phyloP scores from a whole-genome alignment of 2,888 invertebrate genomes.

The Dasysyrphus albostriatus region DNA sequence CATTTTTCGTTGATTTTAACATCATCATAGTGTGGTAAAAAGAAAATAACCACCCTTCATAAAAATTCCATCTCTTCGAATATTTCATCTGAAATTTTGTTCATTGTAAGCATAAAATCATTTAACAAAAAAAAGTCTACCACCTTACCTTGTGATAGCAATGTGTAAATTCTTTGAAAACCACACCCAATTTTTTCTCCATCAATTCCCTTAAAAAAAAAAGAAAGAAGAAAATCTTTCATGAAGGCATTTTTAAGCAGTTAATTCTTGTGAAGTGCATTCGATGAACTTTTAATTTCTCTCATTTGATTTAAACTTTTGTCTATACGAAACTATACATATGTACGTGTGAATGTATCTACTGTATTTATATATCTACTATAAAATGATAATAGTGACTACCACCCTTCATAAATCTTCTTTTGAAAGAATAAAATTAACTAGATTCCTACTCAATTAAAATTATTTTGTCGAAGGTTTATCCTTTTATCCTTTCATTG shows the following conservation, averaged over 20 bases:
- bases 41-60: not conserved
- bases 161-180: not conserved
- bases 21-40: too few species aligned
- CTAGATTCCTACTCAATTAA: conserved; percentile 2
- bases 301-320: not conserved
- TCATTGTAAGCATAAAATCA: not conserved
- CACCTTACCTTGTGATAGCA: not conserved
- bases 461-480: conserved; percentile 24
- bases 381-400: not conserved
- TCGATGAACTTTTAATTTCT: not conserved
- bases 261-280: not conserved
- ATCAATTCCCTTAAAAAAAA: not conserved
- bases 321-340: too few species aligned
- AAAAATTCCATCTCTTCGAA: not conserved
- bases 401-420: not conserved
- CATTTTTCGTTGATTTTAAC: too few species aligned
- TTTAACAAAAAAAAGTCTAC: not conserved
- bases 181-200: conserved; percentile 26
- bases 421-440: not conserved
- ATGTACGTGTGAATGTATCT: too few species aligned
- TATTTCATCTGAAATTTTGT: not conserved
- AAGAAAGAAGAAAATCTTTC: not conserved
- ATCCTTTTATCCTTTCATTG: conserved; percentile 56
- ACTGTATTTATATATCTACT: too few species aligned
- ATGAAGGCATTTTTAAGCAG: not conserved